Evolutionary conservation across 2,797 vertebrate species (phyloP).

Genomic region (Pangasius macronema): DNA sequence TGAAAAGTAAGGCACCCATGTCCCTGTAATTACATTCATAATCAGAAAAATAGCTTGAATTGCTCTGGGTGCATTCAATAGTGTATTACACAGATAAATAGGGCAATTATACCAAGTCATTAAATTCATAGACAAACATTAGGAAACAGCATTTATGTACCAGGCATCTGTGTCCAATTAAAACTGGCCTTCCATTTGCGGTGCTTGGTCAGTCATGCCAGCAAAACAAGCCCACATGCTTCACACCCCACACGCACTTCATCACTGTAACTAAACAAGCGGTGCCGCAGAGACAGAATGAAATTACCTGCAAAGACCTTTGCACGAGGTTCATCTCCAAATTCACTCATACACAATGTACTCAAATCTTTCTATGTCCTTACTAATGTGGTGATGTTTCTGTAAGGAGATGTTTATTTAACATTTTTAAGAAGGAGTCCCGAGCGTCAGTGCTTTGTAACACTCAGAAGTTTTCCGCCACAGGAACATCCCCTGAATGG

Average conservation of each 20-base stretch:
- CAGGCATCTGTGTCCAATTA: slow-evolving; percentile 50
- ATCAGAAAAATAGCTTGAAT: slow-evolving; percentile 66
- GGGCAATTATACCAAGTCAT: slow-evolving; percentile 62
- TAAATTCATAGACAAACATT: slow-evolving; percentile 57
- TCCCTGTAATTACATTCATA: slow-evolving; percentile 66
- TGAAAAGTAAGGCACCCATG: slow-evolving; percentile 50
- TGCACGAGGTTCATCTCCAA: background rate
- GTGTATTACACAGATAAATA: slow-evolving; percentile 64
- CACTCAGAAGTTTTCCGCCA: background rate
- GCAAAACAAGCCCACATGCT: slow-evolving; percentile 26
- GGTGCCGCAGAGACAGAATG: background rate
- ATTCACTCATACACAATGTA: background rate
- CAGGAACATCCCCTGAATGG: no score
- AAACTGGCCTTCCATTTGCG: slow-evolving; percentile 38
- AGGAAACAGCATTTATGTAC: slow-evolving; percentile 49
- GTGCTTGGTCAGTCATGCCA: slow-evolving; percentile 47
- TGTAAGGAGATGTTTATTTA: background rate
- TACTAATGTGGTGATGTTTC: background rate
- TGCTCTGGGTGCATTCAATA: slow-evolving; percentile 61
- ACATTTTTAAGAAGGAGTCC: background rate
- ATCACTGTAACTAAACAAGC: background rate
- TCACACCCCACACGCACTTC: no score
- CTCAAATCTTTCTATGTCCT: background rate
- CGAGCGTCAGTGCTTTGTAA: background rate
- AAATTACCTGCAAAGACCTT: background rate